phyloP scores from a whole-genome alignment of 2,888 invertebrate genomes.

The Pachydiplax longipennis region DNA sequence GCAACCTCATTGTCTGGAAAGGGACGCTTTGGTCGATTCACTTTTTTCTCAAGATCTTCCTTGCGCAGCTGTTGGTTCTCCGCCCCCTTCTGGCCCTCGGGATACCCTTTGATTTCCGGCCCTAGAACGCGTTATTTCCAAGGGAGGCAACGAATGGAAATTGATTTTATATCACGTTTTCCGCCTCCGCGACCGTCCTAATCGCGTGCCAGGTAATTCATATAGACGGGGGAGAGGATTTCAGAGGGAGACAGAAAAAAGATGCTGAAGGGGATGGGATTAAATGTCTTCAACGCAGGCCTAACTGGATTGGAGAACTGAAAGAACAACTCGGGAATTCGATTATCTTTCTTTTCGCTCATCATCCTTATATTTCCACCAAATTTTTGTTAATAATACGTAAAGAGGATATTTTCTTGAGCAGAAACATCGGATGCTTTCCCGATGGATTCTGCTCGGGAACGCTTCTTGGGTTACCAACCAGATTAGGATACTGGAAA shows the following conservation, averaged over 20 bases:
- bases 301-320: too few species aligned
- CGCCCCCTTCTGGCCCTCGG: not conserved
- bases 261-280: too few species aligned
- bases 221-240: constrained; percentile 49
- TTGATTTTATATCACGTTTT: constrained; percentile 44
- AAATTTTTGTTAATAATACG: too few species aligned
- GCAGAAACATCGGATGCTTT: too few species aligned
- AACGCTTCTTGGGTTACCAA: too few species aligned
- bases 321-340: too few species aligned
- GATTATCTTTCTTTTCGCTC: too few species aligned
- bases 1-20: not conserved
- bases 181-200: not conserved
- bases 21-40: not conserved
- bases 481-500: too few species aligned
- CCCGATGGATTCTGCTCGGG: too few species aligned
- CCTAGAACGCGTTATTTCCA: not conserved
- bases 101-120: constrained; percentile 6
- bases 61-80: not conserved
- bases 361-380: too few species aligned
- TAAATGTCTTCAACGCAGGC: too few species aligned
- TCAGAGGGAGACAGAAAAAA: not conserved
- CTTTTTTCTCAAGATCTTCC: not conserved
- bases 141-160: not conserved
- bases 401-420: too few species aligned
- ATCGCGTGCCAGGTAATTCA: not conserved